A percentile compares a stretch with the other conserved stretches of the same genome.
Evolutionary conservation across 2,113 vertebrate genomes (phyloP).

Genomic region (Rostratula benghalensis): DNA sequence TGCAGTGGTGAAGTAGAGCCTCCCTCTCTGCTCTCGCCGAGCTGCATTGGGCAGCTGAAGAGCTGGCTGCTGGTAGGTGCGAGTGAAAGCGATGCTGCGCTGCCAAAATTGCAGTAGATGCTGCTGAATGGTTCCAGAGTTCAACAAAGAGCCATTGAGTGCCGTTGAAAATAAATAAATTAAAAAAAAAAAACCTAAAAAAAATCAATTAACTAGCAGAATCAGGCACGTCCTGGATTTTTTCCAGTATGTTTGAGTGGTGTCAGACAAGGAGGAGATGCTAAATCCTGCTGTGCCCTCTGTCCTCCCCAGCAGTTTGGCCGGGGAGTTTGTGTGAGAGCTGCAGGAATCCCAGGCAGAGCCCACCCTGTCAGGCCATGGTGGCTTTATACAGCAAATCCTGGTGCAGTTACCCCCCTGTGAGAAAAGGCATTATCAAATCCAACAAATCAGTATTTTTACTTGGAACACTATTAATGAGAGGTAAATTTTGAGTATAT

Average conservation of each 20-base stretch:
- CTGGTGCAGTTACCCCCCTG: not conserved
- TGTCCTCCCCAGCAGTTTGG: not conserved
- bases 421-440: not conserved
- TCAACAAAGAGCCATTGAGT: slow-evolving; percentile 43
- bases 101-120: not conserved
- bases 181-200: not conserved
- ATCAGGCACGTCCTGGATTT: not conserved
- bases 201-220: not conserved
- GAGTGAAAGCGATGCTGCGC: not conserved
- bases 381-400: rapidly evolving
- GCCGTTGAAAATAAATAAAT: not conserved
- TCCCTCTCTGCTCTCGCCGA: not conserved
- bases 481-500: not conserved
- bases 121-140: slow-evolving; percentile 32
- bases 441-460: rapidly evolving
- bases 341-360: not conserved
- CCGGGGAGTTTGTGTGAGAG: rapidly evolving
- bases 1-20: rapidly evolving
- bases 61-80: not conserved
- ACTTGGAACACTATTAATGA: not conserved
- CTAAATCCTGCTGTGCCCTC: not conserved
- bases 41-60: not conserved
- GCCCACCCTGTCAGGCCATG: not conserved
- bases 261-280: rapidly evolving
- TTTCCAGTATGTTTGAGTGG: not conserved